These are phyloP conservation scores for Hyla sarda DNA, from an alignment of 2,113 vertebrate species.

Conservation along the genomic window DNA sequence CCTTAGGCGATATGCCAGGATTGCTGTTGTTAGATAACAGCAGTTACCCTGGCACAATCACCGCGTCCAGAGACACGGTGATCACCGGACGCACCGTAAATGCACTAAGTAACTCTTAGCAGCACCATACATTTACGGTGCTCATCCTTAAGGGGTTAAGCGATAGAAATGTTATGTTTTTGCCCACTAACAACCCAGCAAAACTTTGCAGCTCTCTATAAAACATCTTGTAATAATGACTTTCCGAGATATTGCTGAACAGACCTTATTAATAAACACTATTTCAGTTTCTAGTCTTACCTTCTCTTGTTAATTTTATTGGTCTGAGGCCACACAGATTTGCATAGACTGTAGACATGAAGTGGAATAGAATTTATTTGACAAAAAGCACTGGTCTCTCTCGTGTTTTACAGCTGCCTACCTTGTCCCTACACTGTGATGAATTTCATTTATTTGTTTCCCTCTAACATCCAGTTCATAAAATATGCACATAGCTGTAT, in stretches of 20 bases:
- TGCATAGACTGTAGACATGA: neutral
- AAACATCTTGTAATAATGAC: neutral
- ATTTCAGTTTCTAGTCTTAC: neutral
- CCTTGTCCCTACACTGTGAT: neutral
- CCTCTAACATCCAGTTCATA: neutral
- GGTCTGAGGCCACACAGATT: neutral
- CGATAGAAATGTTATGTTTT: neutral
- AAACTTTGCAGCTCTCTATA: neutral
- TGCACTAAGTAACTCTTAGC: too few relatives aligned
- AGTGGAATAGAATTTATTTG: neutral
- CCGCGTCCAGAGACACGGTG: too few relatives aligned
- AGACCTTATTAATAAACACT: constrained; percentile 3
- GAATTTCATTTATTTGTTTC: neutral
- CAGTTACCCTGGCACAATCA: too few relatives aligned
- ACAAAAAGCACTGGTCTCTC: neutral
- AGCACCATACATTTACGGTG: too few relatives aligned
- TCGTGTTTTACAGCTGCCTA: neutral
- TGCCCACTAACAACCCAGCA: constrained; percentile 4
- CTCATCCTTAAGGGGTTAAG: neutral
- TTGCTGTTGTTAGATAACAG: too few relatives aligned
- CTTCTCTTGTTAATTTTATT: constrained; percentile 37
- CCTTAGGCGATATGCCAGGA: too few relatives aligned
- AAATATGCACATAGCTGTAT: neutral
- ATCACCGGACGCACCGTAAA: too few relatives aligned
- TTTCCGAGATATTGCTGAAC: neutral